Percentiles rank a stretch among this genome's conserved stretches.
Evolutionary conservation across 2,797 vertebrate genomes (phyloP).

Genomic region (Hoplostethus atlanticus): DNA sequence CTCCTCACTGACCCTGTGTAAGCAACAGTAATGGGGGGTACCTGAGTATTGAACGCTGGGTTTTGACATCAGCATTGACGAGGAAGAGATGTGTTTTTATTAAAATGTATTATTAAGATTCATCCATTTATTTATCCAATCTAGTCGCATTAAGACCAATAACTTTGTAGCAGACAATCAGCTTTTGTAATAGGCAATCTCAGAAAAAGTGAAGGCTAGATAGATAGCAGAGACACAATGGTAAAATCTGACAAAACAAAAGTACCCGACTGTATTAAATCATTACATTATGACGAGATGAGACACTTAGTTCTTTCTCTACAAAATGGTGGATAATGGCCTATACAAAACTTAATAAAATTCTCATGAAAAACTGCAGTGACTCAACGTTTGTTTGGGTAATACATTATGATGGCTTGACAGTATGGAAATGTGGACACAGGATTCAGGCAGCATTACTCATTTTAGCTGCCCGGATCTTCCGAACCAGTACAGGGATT

Average conservation of each 20-base stretch:
- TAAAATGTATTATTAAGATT: neutral
- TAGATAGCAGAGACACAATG: neutral
- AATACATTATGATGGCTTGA: no score
- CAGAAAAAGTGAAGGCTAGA: neutral
- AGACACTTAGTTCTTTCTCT: neutral
- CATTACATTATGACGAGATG: neutral
- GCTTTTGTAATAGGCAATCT: neutral
- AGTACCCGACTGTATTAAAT: neutral
- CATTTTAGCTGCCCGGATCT: no score
- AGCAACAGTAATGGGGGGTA: constrained; percentile 3
- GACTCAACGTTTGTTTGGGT: no score
- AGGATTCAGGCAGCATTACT: no score
- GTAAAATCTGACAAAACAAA: neutral
- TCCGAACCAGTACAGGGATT: no score
- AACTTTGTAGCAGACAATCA: neutral
- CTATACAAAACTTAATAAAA: neutral
- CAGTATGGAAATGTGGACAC: no score
- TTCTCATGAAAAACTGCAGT: no score
- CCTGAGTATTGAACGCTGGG: constrained; percentile 21
- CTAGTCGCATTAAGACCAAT: neutral
- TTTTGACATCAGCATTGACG: constrained; percentile 16
- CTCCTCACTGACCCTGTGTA: constrained; percentile 32
- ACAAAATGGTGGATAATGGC: neutral
- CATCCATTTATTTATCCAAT: constrained; percentile 4
- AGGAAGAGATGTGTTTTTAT: constrained; percentile 1